Percentiles rank a stretch among this genome's conserved stretches.
Conservation (phyloP, 2,888 invertebrate genomes). For the Hydriomena furcata region DNA sequence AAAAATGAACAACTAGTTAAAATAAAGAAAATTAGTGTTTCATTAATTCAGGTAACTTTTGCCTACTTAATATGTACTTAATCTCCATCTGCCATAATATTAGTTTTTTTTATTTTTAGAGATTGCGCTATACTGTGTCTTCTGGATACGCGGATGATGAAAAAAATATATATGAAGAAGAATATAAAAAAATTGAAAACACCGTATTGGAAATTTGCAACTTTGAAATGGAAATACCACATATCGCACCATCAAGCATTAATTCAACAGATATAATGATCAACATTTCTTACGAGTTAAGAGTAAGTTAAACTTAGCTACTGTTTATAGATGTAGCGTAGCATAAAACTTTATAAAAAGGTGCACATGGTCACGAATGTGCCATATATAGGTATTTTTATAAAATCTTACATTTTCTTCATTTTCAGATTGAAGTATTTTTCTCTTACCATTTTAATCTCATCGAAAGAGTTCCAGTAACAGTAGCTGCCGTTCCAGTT, state of each 20-base stretch:
- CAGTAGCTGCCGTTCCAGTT: conserved; percentile 57
- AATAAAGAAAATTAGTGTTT: conserved; percentile 56
- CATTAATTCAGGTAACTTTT: conserved; percentile 62
- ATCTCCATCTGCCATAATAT: no score
- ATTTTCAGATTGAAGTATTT: conserved; percentile 53
- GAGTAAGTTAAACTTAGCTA: no score
- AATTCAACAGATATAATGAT: conserved; percentile 57
- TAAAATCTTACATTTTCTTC: no score
- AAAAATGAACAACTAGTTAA: conserved; percentile 57
- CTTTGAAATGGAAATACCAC: conserved; percentile 64
- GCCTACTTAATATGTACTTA: no score
- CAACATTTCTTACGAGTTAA: conserved; percentile 60
- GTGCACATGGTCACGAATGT: no score
- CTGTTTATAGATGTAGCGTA: no score
- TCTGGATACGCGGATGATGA: conserved; percentile 62
- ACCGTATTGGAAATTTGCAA: conserved; percentile 50
- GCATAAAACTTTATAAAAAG: no score
- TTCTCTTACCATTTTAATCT: conserved; percentile 56
- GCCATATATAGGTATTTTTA: no score
- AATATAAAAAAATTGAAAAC: conserved; percentile 49
- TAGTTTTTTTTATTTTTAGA: conserved; percentile 52
- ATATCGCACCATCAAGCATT: conserved; percentile 59
- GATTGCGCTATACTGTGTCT: conserved; percentile 56
- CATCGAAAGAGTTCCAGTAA: conserved; percentile 55
- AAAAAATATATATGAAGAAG: conserved; percentile 51